A percentile compares a stretch with the other conserved stretches of the same genome.
These are phyloP conservation scores for Philhelius pedissequus DNA, from an alignment of 2,888 invertebrate species.

Conservation along the genomic window DNA sequence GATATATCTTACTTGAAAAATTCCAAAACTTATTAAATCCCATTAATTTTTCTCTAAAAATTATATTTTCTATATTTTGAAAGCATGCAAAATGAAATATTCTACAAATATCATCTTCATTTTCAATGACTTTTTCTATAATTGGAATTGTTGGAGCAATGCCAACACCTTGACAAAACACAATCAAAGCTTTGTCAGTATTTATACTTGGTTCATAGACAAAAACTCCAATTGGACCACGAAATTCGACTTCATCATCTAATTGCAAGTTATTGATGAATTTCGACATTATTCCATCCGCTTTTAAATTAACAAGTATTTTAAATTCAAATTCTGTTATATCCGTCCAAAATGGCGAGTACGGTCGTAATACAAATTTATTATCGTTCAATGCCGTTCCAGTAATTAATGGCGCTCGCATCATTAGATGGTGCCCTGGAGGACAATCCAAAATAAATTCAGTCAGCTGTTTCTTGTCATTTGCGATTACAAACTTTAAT, in stretches of 20 bases:
- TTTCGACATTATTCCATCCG: slow-evolving; percentile 82
- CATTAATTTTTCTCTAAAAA: slow-evolving; percentile 83
- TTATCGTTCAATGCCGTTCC: not conserved
- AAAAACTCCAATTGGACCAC: slow-evolving; percentile 86
- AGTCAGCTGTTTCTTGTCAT: slow-evolving; percentile 25
- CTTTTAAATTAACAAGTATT: slow-evolving; percentile 83
- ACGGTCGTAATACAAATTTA: slow-evolving; percentile 74
- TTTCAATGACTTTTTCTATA: slow-evolving; percentile 81
- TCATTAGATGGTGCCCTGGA: slow-evolving; percentile 71
- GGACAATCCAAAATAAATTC: slow-evolving; percentile 73
- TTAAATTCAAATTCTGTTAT: slow-evolving; percentile 79
- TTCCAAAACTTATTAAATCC: slow-evolving; percentile 85
- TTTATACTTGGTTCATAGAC: slow-evolving; percentile 73
- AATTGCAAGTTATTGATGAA: slow-evolving; percentile 79
- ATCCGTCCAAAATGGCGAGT: slow-evolving; percentile 76
- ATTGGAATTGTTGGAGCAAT: slow-evolving; percentile 85
- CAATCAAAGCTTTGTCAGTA: slow-evolving; percentile 73
- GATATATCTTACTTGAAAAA: slow-evolving; percentile 83
- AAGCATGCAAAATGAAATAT: slow-evolving; percentile 84
- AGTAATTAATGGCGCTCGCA: slow-evolving; percentile 50
- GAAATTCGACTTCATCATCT: slow-evolving; percentile 82
- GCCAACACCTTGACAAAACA: slow-evolving; percentile 87
- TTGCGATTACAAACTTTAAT: slow-evolving; percentile 72
- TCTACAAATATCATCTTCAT: slow-evolving; percentile 85
- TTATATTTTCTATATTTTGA: slow-evolving; percentile 80